phyloP scores from a whole-genome alignment of 2,888 invertebrate genomes.

The Apamea monoglypha region DNA sequence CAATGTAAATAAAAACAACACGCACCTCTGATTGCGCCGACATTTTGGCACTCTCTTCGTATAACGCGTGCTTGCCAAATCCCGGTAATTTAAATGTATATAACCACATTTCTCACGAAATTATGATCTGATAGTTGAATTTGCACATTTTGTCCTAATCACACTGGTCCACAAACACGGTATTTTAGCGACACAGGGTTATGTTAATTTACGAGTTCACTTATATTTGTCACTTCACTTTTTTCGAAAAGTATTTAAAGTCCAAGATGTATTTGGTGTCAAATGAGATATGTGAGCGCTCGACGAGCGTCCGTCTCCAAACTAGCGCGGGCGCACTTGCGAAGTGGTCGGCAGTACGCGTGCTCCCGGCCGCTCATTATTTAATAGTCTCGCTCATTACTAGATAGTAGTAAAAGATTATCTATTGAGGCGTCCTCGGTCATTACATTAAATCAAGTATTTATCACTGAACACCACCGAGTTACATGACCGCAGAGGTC shows the following conservation, averaged over 20 bases:
- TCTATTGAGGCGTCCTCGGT: conserved; percentile 86
- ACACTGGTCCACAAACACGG: conserved; percentile 55
- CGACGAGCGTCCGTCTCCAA: conserved; percentile 67
- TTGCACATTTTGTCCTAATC: conserved; percentile 50
- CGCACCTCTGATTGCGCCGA: conserved; percentile 73
- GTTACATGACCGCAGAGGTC: conserved; percentile 64
- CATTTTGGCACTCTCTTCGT: conserved; percentile 82
- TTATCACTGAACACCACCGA: conserved; percentile 75
- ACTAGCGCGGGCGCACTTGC: conserved; percentile 72
- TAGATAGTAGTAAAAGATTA: conserved; percentile 89
- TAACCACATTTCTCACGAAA: conserved; percentile 73
- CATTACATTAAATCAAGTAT: conserved; percentile 81
- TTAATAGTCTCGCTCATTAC: conserved; percentile 88
- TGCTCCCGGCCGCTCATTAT: conserved; percentile 81
- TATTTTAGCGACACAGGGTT: conserved; percentile 20
- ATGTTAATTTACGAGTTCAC: conserved; percentile 31
- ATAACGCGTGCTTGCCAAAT: conserved; percentile 75
- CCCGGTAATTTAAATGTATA: conserved; percentile 70
- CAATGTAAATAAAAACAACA: conserved; percentile 77
- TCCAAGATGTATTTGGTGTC: conserved; percentile 44
- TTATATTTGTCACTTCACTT: conserved; percentile 43
- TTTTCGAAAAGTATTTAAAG: conserved; percentile 16
- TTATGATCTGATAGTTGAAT: conserved; percentile 49
- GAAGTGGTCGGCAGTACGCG: conserved; percentile 74
- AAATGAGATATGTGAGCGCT: conserved; percentile 55